phyloP scores from a whole-genome alignment of 2,888 invertebrate genomes.

The Ecliptopera silaceata region DNA sequence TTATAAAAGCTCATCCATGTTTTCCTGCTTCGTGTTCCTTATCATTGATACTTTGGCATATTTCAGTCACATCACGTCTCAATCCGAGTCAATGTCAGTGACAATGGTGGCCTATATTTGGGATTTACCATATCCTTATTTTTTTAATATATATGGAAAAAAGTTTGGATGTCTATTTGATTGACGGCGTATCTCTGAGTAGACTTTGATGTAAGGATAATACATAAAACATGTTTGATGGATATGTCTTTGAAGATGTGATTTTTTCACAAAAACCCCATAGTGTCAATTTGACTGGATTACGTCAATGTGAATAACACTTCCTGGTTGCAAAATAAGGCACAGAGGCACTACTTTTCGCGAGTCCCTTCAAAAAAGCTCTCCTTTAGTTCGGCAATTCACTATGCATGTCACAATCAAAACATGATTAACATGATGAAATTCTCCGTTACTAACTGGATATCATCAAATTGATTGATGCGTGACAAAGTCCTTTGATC shows the following conservation, averaged over 20 bases:
- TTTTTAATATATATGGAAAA: not conserved
- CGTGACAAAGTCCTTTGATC: constrained; percentile 9
- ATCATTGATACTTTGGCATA: constrained; percentile 5
- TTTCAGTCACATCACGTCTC: constrained; percentile 25
- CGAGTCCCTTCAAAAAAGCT: no score
- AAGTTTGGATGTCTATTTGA: not conserved
- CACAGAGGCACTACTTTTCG: no score
- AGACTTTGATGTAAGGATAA: not conserved
- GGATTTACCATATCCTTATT: constrained; percentile 5
- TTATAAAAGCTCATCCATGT: no score
- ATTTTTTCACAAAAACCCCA: no score
- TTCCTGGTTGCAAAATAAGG: no score
- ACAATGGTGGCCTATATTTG: constrained; percentile 13
- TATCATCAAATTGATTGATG: constrained; percentile 1
- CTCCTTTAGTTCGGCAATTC: not conserved
- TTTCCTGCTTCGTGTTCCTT: not conserved
- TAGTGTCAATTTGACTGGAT: no score
- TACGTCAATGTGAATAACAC: no score
- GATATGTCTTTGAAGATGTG: not conserved
- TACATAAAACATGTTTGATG: not conserved
- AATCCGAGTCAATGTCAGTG: constrained; percentile 15
- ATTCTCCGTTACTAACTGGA: not conserved
- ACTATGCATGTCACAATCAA: not conserved
- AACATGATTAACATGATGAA: not conserved
- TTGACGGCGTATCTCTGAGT: not conserved